Conservation (phyloP, 2,888 invertebrate genomes). For the Cheilosia vernalis region DNA sequence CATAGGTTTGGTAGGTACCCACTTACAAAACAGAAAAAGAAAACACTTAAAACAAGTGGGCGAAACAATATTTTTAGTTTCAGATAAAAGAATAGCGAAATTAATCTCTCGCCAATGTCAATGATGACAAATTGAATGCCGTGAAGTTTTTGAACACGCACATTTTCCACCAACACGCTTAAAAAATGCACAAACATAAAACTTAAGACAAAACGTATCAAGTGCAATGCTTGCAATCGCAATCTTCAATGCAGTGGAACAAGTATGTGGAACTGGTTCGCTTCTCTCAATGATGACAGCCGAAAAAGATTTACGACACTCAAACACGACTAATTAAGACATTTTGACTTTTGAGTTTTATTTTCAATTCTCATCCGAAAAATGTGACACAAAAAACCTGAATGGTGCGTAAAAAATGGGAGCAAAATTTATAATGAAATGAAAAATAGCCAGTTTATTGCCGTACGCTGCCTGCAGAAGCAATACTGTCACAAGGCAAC, state of each 20-base stretch:
- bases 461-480: neutral
- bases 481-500: neutral
- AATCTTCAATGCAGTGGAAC: constrained; percentile 33
- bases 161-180: constrained; percentile 9
- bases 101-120: constrained; percentile 42
- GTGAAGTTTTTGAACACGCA: constrained; percentile 37
- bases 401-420: constrained; percentile 18
- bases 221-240: constrained; percentile 12
- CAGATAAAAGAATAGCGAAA: constrained; percentile 17
- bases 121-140: constrained; percentile 58
- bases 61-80: constrained; percentile 28
- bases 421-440: constrained; percentile 8
- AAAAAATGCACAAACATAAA: constrained; percentile 4
- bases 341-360: constrained; percentile 5
- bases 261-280: constrained; percentile 32
- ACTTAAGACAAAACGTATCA: constrained; percentile 48
- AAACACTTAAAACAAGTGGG: constrained; percentile 16
- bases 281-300: constrained; percentile 55
- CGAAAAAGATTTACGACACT: constrained; percentile 71
- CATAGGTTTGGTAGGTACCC: neutral
- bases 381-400: constrained; percentile 39
- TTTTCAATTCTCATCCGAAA: constrained; percentile 11
- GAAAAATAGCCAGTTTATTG: constrained; percentile 5
- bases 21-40: no score
- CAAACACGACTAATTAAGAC: constrained; percentile 72